Percentiles rank a stretch among this genome's conserved stretches.
Conservation (phyloP, 2,113 vertebrate genomes). For the Formicarius rufipectus region DNA sequence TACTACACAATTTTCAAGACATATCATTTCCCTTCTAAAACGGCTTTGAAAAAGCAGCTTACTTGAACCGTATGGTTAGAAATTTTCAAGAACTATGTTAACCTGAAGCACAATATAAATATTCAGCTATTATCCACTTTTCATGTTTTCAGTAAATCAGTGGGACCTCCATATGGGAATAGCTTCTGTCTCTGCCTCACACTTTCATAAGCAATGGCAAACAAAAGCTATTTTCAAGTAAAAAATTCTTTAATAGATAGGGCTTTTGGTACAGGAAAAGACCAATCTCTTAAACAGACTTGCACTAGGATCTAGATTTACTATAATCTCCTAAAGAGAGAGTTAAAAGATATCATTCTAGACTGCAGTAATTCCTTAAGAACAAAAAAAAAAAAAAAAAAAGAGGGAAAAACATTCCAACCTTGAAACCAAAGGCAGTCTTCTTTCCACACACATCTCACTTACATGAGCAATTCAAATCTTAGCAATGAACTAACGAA, state of each 20-base stretch:
- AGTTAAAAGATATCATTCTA: background rate
- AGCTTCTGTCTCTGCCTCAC: background rate
- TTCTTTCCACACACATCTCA: background rate
- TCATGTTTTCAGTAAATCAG: background rate
- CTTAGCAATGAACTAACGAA: background rate
- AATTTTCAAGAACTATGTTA: background rate
- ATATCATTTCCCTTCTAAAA: background rate
- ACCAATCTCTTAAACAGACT: background rate
- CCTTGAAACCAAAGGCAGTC: accelerated
- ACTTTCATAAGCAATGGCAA: background rate
- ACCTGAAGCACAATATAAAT: background rate
- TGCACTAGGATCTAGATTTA: background rate
- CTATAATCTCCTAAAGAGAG: background rate
- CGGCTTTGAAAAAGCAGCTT: background rate
- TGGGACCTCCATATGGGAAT: background rate
- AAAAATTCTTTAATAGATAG: background rate
- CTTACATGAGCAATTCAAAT: background rate
- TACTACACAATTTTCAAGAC: background rate
- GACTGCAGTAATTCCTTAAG: background rate
- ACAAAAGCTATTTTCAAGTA: background rate
- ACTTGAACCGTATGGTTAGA: background rate
- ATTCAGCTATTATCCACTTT: background rate
- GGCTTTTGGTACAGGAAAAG: background rate
- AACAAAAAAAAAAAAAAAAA: background rate
- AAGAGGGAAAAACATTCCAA: background rate